Evolutionary conservation across 2,797 vertebrate species (phyloP).

Genomic region (Phoebastria nigripes): DNA sequence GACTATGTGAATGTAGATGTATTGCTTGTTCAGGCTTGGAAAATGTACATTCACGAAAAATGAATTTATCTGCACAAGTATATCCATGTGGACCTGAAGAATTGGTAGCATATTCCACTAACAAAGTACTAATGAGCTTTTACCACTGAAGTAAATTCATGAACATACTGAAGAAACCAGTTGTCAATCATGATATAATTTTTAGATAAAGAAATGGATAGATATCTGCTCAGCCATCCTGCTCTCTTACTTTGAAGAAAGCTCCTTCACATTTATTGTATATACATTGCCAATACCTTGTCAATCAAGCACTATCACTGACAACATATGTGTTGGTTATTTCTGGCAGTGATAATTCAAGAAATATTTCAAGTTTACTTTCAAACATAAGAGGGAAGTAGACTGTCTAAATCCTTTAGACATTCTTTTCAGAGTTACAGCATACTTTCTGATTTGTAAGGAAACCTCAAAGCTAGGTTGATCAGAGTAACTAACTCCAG

Average conservation of each 20-base stretch:
- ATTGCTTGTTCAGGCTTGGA: neutral
- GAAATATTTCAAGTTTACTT: neutral
- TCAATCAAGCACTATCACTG: neutral
- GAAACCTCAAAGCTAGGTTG: neutral
- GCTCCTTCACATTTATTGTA: neutral
- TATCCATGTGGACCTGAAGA: neutral
- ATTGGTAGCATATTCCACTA: neutral
- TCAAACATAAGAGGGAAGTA: neutral
- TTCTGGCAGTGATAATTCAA: neutral
- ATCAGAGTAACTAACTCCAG: neutral
- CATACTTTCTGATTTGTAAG: neutral
- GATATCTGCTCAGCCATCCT: neutral
- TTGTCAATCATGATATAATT: neutral
- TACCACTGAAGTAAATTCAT: neutral
- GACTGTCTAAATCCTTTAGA: neutral
- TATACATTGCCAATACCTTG: neutral
- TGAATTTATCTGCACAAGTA: neutral
- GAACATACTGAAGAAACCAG: neutral
- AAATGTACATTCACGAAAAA: neutral
- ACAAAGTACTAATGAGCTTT: neutral
- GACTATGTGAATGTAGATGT: neutral
- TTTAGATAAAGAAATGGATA: neutral
- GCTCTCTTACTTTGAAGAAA: neutral
- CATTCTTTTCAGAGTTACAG: neutral
- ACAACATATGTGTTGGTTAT: neutral